phyloP scores from a whole-genome alignment of 2,797 vertebrate genomes.

The Sebastes cheni region DNA sequence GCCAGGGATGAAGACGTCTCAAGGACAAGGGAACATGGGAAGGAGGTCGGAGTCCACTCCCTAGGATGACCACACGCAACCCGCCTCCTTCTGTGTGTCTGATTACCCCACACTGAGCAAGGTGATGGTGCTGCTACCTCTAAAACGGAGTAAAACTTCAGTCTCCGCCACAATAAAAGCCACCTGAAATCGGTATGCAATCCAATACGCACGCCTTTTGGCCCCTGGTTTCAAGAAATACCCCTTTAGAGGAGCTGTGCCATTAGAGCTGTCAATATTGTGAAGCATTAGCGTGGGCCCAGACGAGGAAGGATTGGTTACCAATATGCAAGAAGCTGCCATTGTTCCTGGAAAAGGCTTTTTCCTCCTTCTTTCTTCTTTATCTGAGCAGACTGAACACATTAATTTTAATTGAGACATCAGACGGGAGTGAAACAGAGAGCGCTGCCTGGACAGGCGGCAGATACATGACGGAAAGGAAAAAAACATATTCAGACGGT shows the following conservation, averaged over 20 bases:
- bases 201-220: neutral
- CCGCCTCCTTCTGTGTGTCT: conserved; percentile 11
- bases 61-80: conserved; percentile 25
- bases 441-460: conserved; percentile 67
- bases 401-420: conserved; percentile 79
- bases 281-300: conserved; percentile 50
- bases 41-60: conserved; percentile 26
- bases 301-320: conserved; percentile 65
- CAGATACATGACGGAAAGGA: conserved; percentile 54
- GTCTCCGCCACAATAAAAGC: conserved; percentile 33
- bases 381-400: conserved; percentile 70
- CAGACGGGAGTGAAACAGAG: conserved; percentile 62
- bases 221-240: conserved; percentile 17
- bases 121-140: conserved; percentile 8
- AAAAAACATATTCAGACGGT: conserved; percentile 29
- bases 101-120: conserved; percentile 35
- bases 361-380: conserved; percentile 65
- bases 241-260: conserved; percentile 26
- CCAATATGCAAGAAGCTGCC: conserved; percentile 53
- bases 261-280: conserved; percentile 71
- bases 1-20: conserved; percentile 83
- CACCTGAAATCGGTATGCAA: conserved; percentile 38
- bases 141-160: conserved; percentile 10
- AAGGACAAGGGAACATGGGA: conserved; percentile 77
- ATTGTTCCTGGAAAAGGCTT: conserved; percentile 67